Evolutionary conservation across 2,113 vertebrate species (phyloP).

Genomic region (Tonatia bakeri): DNA sequence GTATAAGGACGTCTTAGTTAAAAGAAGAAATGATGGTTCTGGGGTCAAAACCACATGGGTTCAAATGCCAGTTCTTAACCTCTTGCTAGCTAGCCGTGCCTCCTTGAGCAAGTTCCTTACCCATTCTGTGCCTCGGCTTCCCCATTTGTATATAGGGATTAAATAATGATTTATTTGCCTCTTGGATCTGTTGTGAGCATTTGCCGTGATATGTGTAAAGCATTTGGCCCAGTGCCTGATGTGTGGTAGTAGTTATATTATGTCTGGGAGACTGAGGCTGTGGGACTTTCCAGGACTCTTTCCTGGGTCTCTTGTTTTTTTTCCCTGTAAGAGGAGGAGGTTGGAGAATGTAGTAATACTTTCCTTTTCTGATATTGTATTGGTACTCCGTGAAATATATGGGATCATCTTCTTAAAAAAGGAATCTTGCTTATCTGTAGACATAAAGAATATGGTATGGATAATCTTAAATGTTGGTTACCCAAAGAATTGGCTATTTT

Average conservation of each 20-base stretch:
- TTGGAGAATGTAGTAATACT: not conserved
- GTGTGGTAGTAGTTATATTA: not conserved
- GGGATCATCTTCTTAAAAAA: slow-evolving; percentile 22
- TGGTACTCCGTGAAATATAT: not conserved
- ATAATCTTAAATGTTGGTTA: not conserved
- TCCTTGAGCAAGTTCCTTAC: not conserved
- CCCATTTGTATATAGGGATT: not conserved
- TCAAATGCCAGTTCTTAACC: not conserved
- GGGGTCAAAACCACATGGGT: not conserved
- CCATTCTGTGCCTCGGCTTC: not conserved
- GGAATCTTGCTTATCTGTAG: not conserved
- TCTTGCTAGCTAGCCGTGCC: not conserved
- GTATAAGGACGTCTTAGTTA: not conserved
- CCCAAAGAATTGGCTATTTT: not conserved
- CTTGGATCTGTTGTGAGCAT: not conserved
- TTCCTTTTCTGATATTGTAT: not conserved
- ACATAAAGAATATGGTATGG: not conserved
- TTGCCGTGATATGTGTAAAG: not conserved
- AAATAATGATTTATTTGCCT: not conserved
- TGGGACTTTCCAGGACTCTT: not conserved
- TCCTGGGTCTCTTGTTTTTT: not conserved
- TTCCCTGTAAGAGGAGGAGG: not conserved
- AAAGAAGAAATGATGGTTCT: not conserved
- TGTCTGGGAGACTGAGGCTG: not conserved
- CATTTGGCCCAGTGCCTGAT: not conserved